Percentiles rank a stretch among this genome's conserved stretches.
Conservation (phyloP, 2,888 invertebrate species). For the Megamerina dolium region DNA sequence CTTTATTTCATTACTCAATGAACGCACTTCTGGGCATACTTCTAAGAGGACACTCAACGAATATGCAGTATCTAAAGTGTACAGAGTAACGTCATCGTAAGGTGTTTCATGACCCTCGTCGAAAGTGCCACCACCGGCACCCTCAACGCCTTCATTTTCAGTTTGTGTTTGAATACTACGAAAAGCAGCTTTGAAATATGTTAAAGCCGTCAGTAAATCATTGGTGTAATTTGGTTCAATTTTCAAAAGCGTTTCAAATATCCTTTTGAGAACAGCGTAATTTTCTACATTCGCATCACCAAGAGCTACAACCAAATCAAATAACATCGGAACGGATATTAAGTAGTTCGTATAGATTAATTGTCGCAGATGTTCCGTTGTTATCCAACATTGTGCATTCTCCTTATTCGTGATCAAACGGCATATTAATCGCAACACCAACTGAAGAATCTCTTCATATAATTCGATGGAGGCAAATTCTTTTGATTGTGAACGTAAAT, state of each 20-base stretch:
- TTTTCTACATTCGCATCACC: conserved; percentile 63
- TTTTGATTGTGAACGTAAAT: conserved; percentile 44
- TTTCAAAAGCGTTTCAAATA: conserved; percentile 61
- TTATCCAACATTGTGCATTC: conserved; percentile 65
- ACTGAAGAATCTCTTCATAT: conserved; percentile 58
- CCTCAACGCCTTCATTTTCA: conserved; percentile 43
- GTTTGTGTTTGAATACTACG: conserved; percentile 40
- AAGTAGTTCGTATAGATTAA: conserved; percentile 74
- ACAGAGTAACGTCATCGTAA: conserved; percentile 62
- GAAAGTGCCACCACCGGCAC: conserved; percentile 32
- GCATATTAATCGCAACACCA: conserved; percentile 65
- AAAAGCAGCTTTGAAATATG: conserved; percentile 53
- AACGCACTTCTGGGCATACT: conserved; percentile 56
- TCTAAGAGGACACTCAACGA: conserved; percentile 66
- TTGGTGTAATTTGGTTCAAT: conserved; percentile 54
- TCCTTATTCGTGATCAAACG: conserved; percentile 75
- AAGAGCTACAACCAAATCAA: conserved; percentile 71
- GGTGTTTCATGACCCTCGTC: conserved; percentile 37
- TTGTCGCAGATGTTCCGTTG: conserved; percentile 59
- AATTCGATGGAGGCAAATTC: conserved; percentile 51
- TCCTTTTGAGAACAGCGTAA: conserved; percentile 54
- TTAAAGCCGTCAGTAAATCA: conserved; percentile 55
- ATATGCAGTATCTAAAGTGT: conserved; percentile 63
- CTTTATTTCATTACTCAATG: conserved; percentile 54
- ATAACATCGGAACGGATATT: conserved; percentile 74